Evolutionary conservation across 2,797 vertebrate genomes (phyloP).

Genomic region (Anniella stebbinsi): DNA sequence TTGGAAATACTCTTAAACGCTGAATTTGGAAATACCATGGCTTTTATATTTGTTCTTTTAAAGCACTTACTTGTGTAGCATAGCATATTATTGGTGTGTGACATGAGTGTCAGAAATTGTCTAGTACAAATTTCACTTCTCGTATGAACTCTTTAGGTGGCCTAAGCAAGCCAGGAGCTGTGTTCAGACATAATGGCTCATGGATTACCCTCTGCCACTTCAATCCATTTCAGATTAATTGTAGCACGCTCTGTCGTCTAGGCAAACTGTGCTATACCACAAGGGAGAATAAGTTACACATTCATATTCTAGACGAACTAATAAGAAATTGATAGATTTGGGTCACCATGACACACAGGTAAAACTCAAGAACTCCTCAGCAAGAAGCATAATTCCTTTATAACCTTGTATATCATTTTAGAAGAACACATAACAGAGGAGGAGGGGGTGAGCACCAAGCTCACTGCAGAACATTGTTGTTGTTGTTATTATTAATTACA

Average conservation of each 20-base stretch:
- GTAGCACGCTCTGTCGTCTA: not conserved
- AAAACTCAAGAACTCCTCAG: not conserved
- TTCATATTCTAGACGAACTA: not conserved
- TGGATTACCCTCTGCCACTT: no score
- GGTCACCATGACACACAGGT: not conserved
- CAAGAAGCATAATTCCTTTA: not conserved
- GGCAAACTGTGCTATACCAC: not conserved
- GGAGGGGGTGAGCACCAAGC: no score
- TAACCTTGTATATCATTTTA: not conserved
- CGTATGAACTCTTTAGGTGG: not conserved
- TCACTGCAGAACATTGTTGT: no score
- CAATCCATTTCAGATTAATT: not conserved
- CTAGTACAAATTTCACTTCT: not conserved
- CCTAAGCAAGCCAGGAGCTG: not conserved
- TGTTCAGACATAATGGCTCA: not conserved
- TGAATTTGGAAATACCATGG: not conserved
- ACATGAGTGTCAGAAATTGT: not conserved
- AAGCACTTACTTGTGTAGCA: not conserved
- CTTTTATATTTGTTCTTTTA: not conserved
- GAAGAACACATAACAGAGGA: not conserved
- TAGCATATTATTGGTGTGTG: not conserved
- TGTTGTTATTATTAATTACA: no score
- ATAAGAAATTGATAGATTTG: not conserved
- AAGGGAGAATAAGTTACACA: not conserved
- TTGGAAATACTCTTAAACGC: not conserved